Evolutionary conservation across 2,113 vertebrate genomes (phyloP).

Genomic region (Leptodactylus fuscus): DNA sequence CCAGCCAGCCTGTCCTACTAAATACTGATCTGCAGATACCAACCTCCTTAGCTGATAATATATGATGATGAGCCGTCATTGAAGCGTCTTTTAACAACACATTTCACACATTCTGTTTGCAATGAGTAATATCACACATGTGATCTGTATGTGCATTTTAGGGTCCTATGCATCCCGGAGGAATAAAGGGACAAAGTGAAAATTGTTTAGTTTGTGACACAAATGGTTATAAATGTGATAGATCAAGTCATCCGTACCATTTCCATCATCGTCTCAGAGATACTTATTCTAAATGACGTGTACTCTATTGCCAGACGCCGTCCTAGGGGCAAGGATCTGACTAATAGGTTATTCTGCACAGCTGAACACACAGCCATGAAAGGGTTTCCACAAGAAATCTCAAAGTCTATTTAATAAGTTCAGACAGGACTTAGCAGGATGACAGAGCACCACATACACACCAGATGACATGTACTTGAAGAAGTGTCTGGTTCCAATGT

Average conservation of each 20-base stretch:
- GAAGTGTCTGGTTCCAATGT: slow-evolving; percentile 24
- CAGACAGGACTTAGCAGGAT: slow-evolving; percentile 63
- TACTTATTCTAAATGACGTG: slow-evolving; percentile 22
- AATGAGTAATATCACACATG: background rate
- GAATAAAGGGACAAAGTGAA: background rate
- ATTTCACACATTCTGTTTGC: background rate
- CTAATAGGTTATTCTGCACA: slow-evolving; percentile 51
- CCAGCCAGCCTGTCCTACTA: no score
- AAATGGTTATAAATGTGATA: slow-evolving; percentile 21
- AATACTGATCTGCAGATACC: no score
- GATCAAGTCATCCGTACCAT: slow-evolving; percentile 3
- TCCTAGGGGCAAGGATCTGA: slow-evolving; percentile 43
- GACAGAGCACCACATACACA: slow-evolving; percentile 59
- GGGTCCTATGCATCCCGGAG: background rate
- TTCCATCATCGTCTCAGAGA: slow-evolving; percentile 13
- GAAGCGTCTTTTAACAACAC: background rate
- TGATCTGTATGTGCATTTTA: background rate
- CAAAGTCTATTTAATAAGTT: slow-evolving; percentile 61
- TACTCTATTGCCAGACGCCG: slow-evolving; percentile 37
- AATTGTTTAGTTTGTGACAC: slow-evolving; percentile 1
- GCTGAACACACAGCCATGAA: slow-evolving; percentile 51
- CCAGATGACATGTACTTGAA: slow-evolving; percentile 9
- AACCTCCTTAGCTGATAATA: background rate
- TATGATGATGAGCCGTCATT: background rate
- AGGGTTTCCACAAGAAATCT: slow-evolving; percentile 61